Evolutionary conservation across 2,888 invertebrate genomes (phyloP).

Genomic region (Tupiocoris notatus): DNA sequence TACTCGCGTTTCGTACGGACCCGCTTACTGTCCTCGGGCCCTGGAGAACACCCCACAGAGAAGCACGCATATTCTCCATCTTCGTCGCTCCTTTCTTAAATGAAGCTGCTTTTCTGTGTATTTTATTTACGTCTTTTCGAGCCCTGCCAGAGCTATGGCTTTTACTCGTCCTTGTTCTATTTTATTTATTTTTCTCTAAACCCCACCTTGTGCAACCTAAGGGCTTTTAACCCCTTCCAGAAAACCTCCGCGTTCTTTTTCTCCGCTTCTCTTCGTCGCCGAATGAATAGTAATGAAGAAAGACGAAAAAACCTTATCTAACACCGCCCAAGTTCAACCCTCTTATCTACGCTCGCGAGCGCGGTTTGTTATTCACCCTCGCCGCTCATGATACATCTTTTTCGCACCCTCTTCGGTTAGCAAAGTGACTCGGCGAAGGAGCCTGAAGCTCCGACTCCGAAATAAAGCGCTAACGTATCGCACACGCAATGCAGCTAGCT

Average conservation of each 20-base stretch:
- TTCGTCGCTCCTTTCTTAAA: slow-evolving; percentile 3
- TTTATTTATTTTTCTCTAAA: not conserved
- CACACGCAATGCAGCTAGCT: not conserved
- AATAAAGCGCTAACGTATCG: not conserved
- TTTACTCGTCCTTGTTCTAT: slow-evolving; percentile 36
- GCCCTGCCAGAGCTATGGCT: slow-evolving; percentile 6
- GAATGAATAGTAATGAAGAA: slow-evolving; percentile 38
- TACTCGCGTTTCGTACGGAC: slow-evolving; percentile 28
- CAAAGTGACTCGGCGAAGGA: not conserved
- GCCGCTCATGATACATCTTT: slow-evolving; percentile 20
- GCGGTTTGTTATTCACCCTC: slow-evolving; percentile 27
- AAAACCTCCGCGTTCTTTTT: not conserved
- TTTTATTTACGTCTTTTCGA: slow-evolving; percentile 35
- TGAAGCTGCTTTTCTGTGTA: slow-evolving; percentile 27
- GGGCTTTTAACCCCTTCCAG: not conserved
- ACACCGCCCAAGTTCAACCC: not conserved
- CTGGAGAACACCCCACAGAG: not conserved
- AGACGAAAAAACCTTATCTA: slow-evolving; percentile 36
- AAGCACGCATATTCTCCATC: slow-evolving; percentile 10
- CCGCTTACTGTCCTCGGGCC: not conserved
- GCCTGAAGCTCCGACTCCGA: not conserved
- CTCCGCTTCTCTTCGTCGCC: slow-evolving; percentile 3
- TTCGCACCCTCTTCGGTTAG: slow-evolving; percentile 12
- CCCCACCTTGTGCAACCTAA: slow-evolving; percentile 1
- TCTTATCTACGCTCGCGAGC: not conserved